Evolutionary conservation across 2,888 invertebrate genomes (phyloP), one percentile per base, ranked within the genome.

Genomic region (Tribolium freemani): DNA sequence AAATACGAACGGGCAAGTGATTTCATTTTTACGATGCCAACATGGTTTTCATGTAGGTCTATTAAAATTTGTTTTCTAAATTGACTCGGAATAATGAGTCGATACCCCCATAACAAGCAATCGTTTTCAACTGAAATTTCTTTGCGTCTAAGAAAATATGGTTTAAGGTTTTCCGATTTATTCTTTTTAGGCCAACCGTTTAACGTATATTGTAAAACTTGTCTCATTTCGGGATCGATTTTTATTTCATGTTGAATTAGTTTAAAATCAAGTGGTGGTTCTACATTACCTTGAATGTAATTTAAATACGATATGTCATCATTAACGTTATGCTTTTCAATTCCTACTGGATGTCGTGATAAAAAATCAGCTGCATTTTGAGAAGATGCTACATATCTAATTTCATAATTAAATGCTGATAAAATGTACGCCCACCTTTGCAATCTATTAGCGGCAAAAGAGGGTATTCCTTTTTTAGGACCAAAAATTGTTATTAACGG

Each of bases 341-440:
- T n/a, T n/a, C n/a, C n/a, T n/a, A n/a, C n/a, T n/a, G n/a, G n/a
- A n/a, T n/a, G n/a, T 26, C 50, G 10, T 3, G 50, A 50, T n/a
- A 53, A 53, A 53, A 53, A 53, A 53, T 53, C 53, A 9, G 53
- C 53, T 13, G 9, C 9, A 21, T 53, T 53, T 21, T 20, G 16
- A 16, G 16, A n/a, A n/a, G 53, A 53, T 8, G 5, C 21, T 11
- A 73, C 64, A 53, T 70, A 73, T 45, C 45, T 48, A 44, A 75
- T 69, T 9, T 72, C 70, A 58, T 53, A 73, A 38, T 69, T 11
- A 53, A 63, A 75, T 1, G 63, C 51, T 10, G 51, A 48, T 48
- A 75, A 70, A 50, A 67, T 57, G 26, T 58, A 54, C 8, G 71
- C 64, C 70, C 66, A 75, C 45, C 73, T 8, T 63, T 71, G 71